Base-by-base conservation (phyloP, 2,113 vertebrate genomes). In the Pterocles orientalis region DNA sequence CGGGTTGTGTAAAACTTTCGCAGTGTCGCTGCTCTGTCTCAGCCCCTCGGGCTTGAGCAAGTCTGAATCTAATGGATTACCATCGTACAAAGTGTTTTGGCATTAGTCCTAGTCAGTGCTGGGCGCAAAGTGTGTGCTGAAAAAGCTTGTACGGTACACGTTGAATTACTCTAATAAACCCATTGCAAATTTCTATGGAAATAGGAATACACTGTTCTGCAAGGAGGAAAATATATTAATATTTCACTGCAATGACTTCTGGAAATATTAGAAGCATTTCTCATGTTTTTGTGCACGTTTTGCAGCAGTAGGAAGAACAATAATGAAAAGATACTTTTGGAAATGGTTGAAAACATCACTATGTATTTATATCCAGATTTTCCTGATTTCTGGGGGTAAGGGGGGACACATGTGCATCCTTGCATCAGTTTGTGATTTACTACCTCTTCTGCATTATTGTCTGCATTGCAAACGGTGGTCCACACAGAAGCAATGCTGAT, bases 401-500 rank as follows among this genome's bases (percentile, higher is more conserved):
- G 3, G 54, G 10, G 21, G 33, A 21, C 6, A 21, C 6, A 7
- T 84, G 61, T 14, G 56, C 88, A 77, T 82, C 45, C 34, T 57
- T 73, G 84, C 24, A 39, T 77, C 86, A 80, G 31, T 88, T 96
- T 94, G 31, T 70, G 9, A 31, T 86, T 92, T 82, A 16, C 48
- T 50, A 11, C 58, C 26, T 86, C 92, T 75, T 31, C 73, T 75
- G 24, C n/a, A 29, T 4, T 64, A 51, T 45, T 87, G 18, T 91
- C 92, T 90, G 69, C 81, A 94, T 82, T 82, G 56, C 65, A 94
- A 92, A 94, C 91, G 96, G 62, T 58, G 47, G 9, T 87, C 83
- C 82, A 68, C 45, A 60, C 92, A 96, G 94, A 94, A 90, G 75
- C 57, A 91, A 81, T 89, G 90, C 60, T 95, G 97, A 91, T 96